Conservation (phyloP, 1,140 invertebrate genomes). For the Euura saliciscinereae region DNA sequence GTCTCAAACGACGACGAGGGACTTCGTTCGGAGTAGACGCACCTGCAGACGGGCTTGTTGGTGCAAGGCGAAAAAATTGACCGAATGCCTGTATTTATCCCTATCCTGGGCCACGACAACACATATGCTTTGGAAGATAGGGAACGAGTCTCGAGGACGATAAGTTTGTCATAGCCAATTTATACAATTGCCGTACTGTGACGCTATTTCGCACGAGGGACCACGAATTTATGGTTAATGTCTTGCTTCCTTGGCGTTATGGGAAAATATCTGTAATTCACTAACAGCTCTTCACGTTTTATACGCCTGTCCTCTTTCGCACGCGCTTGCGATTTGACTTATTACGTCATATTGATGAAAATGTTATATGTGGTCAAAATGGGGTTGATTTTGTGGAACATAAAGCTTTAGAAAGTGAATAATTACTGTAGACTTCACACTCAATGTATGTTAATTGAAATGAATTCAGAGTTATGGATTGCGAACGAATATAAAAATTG, state of each 20-base stretch:
- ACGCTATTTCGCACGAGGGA: slow-evolving; percentile 55
- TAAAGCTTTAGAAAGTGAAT: too few species aligned
- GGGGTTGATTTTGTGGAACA: too few species aligned
- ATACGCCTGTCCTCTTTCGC: too few species aligned
- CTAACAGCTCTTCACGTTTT: not conserved
- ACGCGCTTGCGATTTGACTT: too few species aligned
- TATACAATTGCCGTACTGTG: slow-evolving; percentile 54
- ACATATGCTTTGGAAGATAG: slow-evolving; percentile 39
- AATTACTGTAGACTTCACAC: too few species aligned
- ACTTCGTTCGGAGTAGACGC: slow-evolving; percentile 32
- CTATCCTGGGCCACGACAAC: slow-evolving; percentile 30
- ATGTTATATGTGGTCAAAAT: too few species aligned
- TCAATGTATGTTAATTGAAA: too few species aligned
- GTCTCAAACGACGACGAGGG: slow-evolving; percentile 58
- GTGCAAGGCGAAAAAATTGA: slow-evolving; percentile 26
- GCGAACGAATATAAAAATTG: too few species aligned
- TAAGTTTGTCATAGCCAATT: slow-evolving; percentile 62
- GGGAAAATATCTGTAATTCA: slow-evolving; percentile 11
- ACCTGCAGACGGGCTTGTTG: slow-evolving; percentile 43
- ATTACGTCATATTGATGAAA: too few species aligned
- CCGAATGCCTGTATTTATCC: slow-evolving; percentile 25
- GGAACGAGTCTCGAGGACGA: slow-evolving; percentile 33
- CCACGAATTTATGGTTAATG: slow-evolving; percentile 56
- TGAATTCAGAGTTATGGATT: too few species aligned
- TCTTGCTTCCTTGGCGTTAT: slow-evolving; percentile 21